phyloP scores from a whole-genome alignment of 2,888 invertebrate species.

The Julus scandinavius region DNA sequence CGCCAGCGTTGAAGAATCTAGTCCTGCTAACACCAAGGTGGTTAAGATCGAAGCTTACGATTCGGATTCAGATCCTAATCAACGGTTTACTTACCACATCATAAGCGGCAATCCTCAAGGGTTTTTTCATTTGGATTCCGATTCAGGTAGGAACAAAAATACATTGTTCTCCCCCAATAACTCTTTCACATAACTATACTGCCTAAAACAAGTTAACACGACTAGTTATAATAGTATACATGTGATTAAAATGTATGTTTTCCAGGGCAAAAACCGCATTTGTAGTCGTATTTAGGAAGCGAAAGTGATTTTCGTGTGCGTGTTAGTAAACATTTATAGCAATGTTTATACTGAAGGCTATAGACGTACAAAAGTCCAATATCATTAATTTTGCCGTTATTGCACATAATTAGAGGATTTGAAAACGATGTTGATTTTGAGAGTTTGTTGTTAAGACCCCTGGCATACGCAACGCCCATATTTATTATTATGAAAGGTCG shows the following conservation, averaged over 20 bases:
- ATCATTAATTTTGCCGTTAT: conserved; percentile 25
- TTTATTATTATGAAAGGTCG: conserved; percentile 14
- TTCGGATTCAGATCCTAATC: conserved; percentile 75
- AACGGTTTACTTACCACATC: conserved; percentile 81
- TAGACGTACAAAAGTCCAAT: not conserved
- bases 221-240: too few relatives aligned
- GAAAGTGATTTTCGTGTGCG: not conserved
- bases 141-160: conserved; percentile 75
- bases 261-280: not conserved
- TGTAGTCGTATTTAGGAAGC: not conserved
- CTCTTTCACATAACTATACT: too few relatives aligned
- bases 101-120: conserved; percentile 92
- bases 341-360: not conserved
- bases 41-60: conserved; percentile 82
- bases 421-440: conserved; percentile 6
- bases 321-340: not conserved
- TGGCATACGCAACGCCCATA: not conserved
- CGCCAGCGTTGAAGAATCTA: conserved; percentile 82
- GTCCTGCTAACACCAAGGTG: conserved; percentile 77
- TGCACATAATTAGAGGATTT: conserved; percentile 37
- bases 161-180: not conserved
- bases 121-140: conserved; percentile 86
- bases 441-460: not conserved
- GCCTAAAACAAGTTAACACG: too few relatives aligned
- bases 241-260: too few relatives aligned